Evolutionary conservation across 2,888 invertebrate species (phyloP), one percentile per base, ranked within the genome.

Genomic region (Drosophila stalkeri): DNA sequence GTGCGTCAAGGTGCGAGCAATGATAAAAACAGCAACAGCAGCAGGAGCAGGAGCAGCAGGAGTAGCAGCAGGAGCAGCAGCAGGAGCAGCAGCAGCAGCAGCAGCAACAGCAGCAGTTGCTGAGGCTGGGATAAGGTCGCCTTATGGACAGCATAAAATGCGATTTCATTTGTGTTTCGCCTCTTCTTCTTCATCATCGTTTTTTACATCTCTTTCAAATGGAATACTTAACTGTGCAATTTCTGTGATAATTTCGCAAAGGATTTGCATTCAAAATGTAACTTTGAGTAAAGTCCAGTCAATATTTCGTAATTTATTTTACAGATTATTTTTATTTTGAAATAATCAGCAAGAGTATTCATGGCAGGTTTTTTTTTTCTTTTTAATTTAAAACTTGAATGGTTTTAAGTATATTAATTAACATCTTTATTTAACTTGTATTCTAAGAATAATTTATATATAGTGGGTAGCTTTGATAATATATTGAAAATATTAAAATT

Each of bases 1-100:
- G 72, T 72, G 80, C 80, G 78, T 84, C 68, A 89, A 85, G 85
- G 89, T 85, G 85, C 72, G 71, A 75, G 64, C 68, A 69, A 55
- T 69, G 81, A 86, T 86, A 88, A 83, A 66, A 70, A 16, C 63
- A 52, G 41, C 35, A 23, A 16, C 27, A 49, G 31, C 49, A 31
- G 11, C n/a, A 31, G 11, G 31, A 27, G n/a, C 27, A 27, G 16
- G 27, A 16, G 23, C 14, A 44, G 12, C 43, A 43, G 11, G 18
- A 18, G 18, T 18, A 18, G 44, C 12, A 14, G 44, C 23, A 16
- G 35, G 12, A 37, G 37, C 37, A 39, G n/a, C 47, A 31, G n/a
- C 11, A 31, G 12, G 31, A 31, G n/a, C 31, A 31, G 16, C 27
- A 16, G 27, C 16, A 46, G 14, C 44, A 44, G 12, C 43, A 20